A percentile compares a stretch with the other conserved stretches of the same genome.
These are phyloP conservation scores for Xerus rutilus DNA, from an alignment of 2,797 vertebrate species.

Conservation along the genomic window DNA sequence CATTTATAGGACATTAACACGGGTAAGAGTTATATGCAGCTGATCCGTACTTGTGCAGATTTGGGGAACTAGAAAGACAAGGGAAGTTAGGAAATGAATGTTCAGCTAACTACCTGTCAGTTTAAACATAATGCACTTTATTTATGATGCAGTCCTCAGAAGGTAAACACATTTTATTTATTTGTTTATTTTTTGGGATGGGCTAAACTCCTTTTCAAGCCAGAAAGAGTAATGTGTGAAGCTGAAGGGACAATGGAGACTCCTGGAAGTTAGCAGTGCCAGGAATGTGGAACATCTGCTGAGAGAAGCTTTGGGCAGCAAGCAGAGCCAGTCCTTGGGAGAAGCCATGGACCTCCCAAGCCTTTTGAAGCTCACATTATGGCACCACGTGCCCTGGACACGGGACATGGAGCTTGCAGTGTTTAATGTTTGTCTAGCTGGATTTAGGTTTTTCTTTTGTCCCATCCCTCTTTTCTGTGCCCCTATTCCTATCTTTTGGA, in stretches of 20 bases:
- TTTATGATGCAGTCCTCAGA: neutral
- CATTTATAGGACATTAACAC: conserved; percentile 71
- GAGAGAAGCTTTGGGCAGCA: neutral
- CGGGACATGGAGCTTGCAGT: neutral
- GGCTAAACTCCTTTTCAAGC: conserved; percentile 19
- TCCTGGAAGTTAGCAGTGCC: neutral
- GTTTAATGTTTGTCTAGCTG: neutral
- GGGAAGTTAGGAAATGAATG: neutral
- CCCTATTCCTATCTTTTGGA: no score
- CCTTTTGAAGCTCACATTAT: neutral
- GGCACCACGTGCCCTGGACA: neutral
- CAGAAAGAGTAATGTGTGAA: neutral
- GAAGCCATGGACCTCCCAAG: no score
- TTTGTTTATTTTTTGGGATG: no score
- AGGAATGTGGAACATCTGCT: neutral
- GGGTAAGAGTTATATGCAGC: conserved; percentile 70
- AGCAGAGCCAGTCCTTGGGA: neutral
- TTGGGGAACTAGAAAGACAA: neutral
- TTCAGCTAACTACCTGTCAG: neutral
- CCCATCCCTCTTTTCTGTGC: no score
- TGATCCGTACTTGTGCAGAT: conserved; percentile 43
- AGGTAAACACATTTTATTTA: conserved; percentile 12
- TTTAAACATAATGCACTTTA: neutral
- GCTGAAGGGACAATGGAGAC: neutral
- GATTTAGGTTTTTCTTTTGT: no score